Evolutionary conservation across 2,797 vertebrate genomes (phyloP).

Genomic region (Phoebastria nigripes): DNA sequence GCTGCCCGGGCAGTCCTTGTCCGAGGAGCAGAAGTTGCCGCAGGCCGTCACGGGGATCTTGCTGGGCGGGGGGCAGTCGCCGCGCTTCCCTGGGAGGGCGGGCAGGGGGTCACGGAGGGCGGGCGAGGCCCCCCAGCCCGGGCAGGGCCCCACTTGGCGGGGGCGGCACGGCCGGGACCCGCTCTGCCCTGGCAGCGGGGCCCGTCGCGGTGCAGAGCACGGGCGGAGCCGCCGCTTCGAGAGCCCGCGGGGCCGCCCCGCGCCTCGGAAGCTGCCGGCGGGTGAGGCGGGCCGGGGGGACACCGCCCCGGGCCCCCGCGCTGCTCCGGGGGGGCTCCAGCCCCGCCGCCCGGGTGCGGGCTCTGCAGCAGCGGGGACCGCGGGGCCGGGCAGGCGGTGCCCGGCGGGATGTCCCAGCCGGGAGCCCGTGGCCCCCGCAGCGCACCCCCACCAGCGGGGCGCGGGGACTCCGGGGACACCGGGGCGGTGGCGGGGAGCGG

Average conservation of each 20-base stretch:
- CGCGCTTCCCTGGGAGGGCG: fast-evolving
- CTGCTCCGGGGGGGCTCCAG: too few species aligned
- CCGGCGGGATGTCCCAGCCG: background rate
- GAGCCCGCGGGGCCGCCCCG: background rate
- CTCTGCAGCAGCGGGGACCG: background rate
- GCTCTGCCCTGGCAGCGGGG: background rate
- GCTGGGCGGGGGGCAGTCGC: background rate
- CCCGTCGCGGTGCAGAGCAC: background rate
- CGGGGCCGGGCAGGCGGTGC: background rate
- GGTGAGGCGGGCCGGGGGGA: background rate
- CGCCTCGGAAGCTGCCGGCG: background rate
- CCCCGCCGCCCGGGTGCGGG: background rate
- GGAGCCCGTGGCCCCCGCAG: background rate
- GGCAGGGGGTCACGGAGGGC: background rate
- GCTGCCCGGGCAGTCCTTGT: background rate
- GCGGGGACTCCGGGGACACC: background rate
- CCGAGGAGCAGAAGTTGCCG: background rate
- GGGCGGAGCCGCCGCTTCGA: too few species aligned
- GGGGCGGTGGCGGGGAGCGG: background rate
- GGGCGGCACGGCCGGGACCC: background rate
- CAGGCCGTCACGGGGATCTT: background rate
- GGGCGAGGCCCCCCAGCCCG: background rate
- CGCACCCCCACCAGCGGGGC: background rate
- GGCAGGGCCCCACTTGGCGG: background rate
- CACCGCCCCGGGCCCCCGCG: background rate